Conservation (phyloP, 2,888 invertebrate genomes). For the Thera britannica region DNA sequence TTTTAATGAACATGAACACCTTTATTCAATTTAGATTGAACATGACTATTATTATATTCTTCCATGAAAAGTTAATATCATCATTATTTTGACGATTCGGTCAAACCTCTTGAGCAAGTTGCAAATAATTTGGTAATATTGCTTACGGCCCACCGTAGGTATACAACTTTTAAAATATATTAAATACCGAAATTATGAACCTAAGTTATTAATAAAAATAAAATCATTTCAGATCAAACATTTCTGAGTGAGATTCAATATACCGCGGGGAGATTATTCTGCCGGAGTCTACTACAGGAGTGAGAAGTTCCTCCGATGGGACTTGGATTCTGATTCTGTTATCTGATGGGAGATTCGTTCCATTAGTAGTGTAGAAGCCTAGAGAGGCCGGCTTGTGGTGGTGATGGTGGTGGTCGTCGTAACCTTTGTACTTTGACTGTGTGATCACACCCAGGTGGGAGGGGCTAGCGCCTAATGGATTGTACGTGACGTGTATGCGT, state of each 20-base stretch:
- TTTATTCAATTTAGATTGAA: background rate
- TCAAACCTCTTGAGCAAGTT: constrained; percentile 26
- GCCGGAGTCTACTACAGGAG: constrained; percentile 86
- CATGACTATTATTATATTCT: background rate
- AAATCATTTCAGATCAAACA: constrained; percentile 72
- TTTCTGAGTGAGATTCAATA: constrained; percentile 71
- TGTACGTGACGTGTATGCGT: constrained; percentile 92
- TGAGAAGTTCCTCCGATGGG: constrained; percentile 87
- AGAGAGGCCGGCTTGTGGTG: constrained; percentile 74
- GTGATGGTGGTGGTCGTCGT: constrained; percentile 71
- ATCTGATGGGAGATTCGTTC: constrained; percentile 83
- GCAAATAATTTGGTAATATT: constrained; percentile 32
- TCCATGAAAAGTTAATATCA: background rate
- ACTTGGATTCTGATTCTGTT: constrained; percentile 91
- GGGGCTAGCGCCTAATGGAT: constrained; percentile 82
- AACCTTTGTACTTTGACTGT: constrained; percentile 70
- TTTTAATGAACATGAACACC: background rate
- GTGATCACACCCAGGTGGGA: constrained; percentile 78
- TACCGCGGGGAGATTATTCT: constrained; percentile 75
- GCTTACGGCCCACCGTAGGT: constrained; percentile 6
- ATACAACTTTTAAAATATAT: background rate
- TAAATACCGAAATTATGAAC: background rate
- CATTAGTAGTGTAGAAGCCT: constrained; percentile 82
- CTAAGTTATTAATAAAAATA: constrained; percentile 5
- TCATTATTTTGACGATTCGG: constrained; percentile 19